A percentile compares a stretch with the other conserved stretches of the same genome.
Evolutionary conservation across 1,140 invertebrate species (phyloP).

Genomic region (Sarcophaga bullata): DNA sequence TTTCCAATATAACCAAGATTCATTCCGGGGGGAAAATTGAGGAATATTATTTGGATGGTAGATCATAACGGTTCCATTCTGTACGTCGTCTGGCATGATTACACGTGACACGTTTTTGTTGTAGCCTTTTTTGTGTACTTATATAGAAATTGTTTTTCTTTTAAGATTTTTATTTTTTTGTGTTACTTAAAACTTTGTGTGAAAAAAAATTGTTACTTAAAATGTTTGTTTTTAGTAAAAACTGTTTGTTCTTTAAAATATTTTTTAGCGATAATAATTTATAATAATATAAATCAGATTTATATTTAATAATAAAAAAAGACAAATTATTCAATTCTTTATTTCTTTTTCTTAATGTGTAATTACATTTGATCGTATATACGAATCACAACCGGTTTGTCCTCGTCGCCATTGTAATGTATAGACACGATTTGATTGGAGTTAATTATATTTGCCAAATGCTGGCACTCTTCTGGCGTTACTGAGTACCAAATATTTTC

Average conservation of each 20-base stretch:
- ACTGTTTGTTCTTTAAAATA: background rate
- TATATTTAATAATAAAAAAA: background rate
- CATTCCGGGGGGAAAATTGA: background rate
- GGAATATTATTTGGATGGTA: conserved; percentile 23
- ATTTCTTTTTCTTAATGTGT: background rate
- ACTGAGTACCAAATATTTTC: no score
- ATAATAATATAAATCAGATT: background rate
- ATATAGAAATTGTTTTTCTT: no score
- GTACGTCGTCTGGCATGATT: background rate
- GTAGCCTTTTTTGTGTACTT: no score
- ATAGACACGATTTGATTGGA: background rate
- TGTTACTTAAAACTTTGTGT: background rate
- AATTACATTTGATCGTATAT: background rate
- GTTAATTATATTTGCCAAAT: no score
- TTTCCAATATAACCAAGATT: background rate
- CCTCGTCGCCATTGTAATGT: conserved; percentile 2
- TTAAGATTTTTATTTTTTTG: background rate
- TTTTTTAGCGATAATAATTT: background rate
- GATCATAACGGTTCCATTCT: conserved; percentile 9
- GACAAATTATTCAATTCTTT: background rate
- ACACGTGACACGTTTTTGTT: no score
- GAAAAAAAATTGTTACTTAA: background rate
- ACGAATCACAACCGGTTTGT: background rate
- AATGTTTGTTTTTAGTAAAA: background rate
- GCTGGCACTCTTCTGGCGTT: no score